Evolutionary conservation across 2,888 invertebrate species (phyloP), one percentile per base, ranked within the genome.

Genomic region (Omphaloscelis lunosa): DNA sequence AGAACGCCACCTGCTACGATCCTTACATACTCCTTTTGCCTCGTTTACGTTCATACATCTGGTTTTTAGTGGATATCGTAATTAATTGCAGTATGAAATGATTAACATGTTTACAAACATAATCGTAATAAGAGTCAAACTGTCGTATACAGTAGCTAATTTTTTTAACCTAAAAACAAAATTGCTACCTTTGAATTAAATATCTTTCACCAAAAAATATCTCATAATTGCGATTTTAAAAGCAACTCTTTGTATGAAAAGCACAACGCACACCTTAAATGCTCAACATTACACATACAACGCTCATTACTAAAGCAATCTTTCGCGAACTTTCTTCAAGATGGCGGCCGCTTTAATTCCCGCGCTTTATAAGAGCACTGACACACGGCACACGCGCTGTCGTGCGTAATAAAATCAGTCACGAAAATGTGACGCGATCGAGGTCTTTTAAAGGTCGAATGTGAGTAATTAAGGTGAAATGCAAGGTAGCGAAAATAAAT

Each of bases 261-360:
- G 6, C 1, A 51, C 41, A 51, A 59, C 41, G 56, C 39, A 2
- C 3, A 48, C 20, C 34, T 48, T 39, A 63, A 80, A 39, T 27
- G 61, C 23, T 58, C 29, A 86, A 86, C 87, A 87, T 91, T 89
- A 88, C 90, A 89, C 91, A 90, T 89, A 89, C 17, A 72, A 82
- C 90, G 80, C 89, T 93, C 93, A 92, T 95, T 93, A 93, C 91
- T 72, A 86, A 88, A 83, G 85, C 90, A 89, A 92, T 91, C 89
- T 90, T 93, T 90, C 89, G 87, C 88, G 90, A 94, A 93, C 89
- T 93, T 93, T 93, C 91, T 80, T 77, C 89, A 92, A 92, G 89
- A 94, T 93, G 92, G 92, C 92, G 91, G 82, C 90, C 7, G 88
- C 91, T 93, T 93, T 92, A 93, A 93, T 93, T 93, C 92, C 90